Base-by-base conservation (phyloP, 2,888 invertebrate species). In the Matsumyia berberina region DNA sequence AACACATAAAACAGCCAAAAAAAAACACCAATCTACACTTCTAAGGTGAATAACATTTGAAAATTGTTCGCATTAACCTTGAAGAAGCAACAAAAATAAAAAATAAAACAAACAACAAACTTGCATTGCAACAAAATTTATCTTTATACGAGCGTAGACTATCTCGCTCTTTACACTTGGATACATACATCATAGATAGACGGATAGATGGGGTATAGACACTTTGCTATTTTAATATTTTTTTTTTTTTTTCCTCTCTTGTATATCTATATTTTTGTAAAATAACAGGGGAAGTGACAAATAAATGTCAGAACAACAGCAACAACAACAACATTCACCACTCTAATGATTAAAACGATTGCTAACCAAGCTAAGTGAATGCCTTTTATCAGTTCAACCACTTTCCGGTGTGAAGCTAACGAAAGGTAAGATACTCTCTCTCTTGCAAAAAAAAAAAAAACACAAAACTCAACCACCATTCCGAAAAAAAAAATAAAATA, bases 11-110 rank as follows among this genome's bases (percentile, higher is more conserved):
- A 49, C n/a, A n/a, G n/a, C n/a, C n/a, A n/a, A 31, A 39, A 53
- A 29, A 60, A 46, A 81, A 64, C 39, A n/a, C 37, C 17, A 49
- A 57, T 67, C 55, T 79, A 60, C 11, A 72, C 72, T 78, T 79
- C 64, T 70, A 66, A 69, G 85, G 85, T 85, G 80, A 85, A 85
- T 80, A 80, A 80, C 85, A 85, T 76, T 80, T 76, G 70, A 85
- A 74, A 39, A 76, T 85, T 58, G 24, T 85, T 80, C 85, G 53
- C 80, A 76, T 74, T 85, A 66, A 67, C 85, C 85, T 85, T 85
- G 85, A 80, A 80, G 80, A 57, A 74, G 70, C 58, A 85, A 76
- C 51, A 83, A 77, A 72, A 39, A 33, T 29, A 37, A 17, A 15
- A 57, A 15, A 70, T 12, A 15, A 33, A 44, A 24, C 24, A 33